These are phyloP conservation scores for Ptychochromis oligacanthus DNA, from an alignment of 2,113 vertebrate genomes.

Conservation along the genomic window DNA sequence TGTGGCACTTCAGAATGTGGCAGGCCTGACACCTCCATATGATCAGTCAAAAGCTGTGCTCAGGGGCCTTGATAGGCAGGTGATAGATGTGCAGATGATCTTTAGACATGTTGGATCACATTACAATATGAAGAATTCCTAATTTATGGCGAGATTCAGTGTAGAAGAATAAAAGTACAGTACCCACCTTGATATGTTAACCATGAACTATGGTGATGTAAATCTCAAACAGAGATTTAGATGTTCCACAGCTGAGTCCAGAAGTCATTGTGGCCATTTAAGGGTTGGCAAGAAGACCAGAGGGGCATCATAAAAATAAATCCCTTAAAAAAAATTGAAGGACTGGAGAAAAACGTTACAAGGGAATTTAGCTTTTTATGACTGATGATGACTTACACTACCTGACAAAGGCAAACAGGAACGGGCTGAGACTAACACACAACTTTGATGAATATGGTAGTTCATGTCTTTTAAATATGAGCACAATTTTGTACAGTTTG, in stretches of 20 bases:
- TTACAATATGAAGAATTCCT: slow-evolving; percentile 27
- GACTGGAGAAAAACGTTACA: no score
- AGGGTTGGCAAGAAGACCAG: slow-evolving; percentile 37
- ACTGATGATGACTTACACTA: no score
- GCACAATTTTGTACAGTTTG: not conserved
- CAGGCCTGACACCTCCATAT: slow-evolving; percentile 41
- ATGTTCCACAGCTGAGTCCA: not conserved
- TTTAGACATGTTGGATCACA: slow-evolving; percentile 55
- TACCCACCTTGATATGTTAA: slow-evolving; percentile 37
- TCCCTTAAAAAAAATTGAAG: no score
- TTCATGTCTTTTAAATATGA: slow-evolving; percentile 1
- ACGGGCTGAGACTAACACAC: not conserved
- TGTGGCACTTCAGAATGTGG: slow-evolving; percentile 46
- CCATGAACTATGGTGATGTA: slow-evolving; percentile 37
- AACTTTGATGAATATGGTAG: not conserved
- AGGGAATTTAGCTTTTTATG: no score
- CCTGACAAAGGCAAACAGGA: not conserved
- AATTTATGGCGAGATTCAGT: not conserved
- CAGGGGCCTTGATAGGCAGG: slow-evolving; percentile 33
- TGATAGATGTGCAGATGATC: slow-evolving; percentile 43
- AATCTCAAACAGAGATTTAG: slow-evolving; percentile 10
- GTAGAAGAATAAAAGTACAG: not conserved
- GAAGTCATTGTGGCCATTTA: slow-evolving; percentile 31
- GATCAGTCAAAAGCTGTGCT: not conserved
- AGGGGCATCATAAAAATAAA: slow-evolving; percentile 14